phyloP scores from a whole-genome alignment of 2,888 invertebrate species.

The Deladenus siricidicola region DNA sequence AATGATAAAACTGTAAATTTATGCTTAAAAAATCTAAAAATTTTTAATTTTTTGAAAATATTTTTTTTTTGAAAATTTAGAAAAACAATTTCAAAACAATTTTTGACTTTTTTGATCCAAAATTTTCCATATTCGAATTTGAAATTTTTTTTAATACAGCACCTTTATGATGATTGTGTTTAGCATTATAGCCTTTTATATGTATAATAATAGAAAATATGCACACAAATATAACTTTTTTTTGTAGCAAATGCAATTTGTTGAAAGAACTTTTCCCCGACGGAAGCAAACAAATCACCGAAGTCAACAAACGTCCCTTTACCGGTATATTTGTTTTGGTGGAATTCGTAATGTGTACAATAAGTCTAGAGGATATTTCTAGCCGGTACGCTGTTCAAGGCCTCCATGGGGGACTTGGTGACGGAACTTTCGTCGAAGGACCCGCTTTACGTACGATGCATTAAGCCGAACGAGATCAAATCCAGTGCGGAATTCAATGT shows the following conservation, averaged over 20 bases:
- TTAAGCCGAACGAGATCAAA: constrained; percentile 92
- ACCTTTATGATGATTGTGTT: too few species aligned
- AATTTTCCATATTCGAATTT: too few species aligned
- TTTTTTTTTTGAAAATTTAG: too few species aligned
- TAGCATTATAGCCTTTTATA: too few species aligned
- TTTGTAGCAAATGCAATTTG: constrained; percentile 66
- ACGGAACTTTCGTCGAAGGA: constrained; percentile 70
- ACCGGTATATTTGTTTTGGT: constrained; percentile 62
- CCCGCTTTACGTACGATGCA: constrained; percentile 82
- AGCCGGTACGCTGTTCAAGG: constrained; percentile 86
- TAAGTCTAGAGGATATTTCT: neutral
- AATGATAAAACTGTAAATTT: too few species aligned
- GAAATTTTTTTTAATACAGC: too few species aligned
- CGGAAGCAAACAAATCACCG: constrained; percentile 77
- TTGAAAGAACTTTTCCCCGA: constrained; percentile 90
- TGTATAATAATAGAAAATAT: too few species aligned
- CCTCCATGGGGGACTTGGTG: constrained; percentile 82
- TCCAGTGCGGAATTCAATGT: constrained; percentile 76
- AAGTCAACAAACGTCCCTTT: constrained; percentile 86
- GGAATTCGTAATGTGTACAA: neutral
- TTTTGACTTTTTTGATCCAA: too few species aligned
- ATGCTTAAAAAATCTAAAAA: too few species aligned
- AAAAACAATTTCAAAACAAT: too few species aligned
- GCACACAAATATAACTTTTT: too few species aligned
- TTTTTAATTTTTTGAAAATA: too few species aligned